Evolutionary conservation across 1,140 invertebrate genomes (phyloP).

Genomic region (Macrobrachium rosenbergii): DNA sequence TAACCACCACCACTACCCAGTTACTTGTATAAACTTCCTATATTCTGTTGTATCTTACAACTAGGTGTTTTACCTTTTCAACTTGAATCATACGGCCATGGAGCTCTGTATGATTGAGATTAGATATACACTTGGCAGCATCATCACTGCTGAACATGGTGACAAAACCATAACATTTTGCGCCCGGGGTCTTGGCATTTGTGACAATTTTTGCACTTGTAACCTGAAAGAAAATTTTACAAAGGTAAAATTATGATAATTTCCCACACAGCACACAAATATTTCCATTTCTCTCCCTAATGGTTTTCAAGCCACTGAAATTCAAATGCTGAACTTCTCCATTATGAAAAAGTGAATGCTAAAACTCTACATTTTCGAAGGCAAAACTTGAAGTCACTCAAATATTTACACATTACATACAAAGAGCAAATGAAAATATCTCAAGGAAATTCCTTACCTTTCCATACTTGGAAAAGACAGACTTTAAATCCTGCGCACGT

Average conservation of each 20-base stretch:
- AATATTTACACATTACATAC: neutral
- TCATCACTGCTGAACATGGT: slow-evolving; percentile 92
- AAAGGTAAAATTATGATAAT: neutral
- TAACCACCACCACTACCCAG: neutral
- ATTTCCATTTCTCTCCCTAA: no score
- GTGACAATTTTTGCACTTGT: slow-evolving; percentile 92
- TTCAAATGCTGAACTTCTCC: no score
- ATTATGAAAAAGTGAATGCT: neutral
- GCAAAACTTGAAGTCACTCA: neutral
- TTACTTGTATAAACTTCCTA: neutral
- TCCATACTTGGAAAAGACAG: slow-evolving; percentile 92
- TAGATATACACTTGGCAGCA: slow-evolving; percentile 89
- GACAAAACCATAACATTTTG: slow-evolving; percentile 95
- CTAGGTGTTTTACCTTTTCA: slow-evolving; percentile 79
- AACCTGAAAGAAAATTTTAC: slow-evolving; percentile 16
- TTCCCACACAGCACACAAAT: no score
- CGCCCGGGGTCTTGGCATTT: slow-evolving; percentile 90
- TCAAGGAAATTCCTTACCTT: slow-evolving; percentile 80
- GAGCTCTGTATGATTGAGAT: slow-evolving; percentile 89
- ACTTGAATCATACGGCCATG: slow-evolving; percentile 95
- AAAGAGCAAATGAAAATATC: neutral
- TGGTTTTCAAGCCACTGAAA: no score
- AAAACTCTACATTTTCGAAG: neutral
- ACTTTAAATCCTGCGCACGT: slow-evolving; percentile 91
- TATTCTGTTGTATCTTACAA: neutral